Evolutionary conservation across 2,888 invertebrate genomes (phyloP).

Genomic region (Aromia moschata): DNA sequence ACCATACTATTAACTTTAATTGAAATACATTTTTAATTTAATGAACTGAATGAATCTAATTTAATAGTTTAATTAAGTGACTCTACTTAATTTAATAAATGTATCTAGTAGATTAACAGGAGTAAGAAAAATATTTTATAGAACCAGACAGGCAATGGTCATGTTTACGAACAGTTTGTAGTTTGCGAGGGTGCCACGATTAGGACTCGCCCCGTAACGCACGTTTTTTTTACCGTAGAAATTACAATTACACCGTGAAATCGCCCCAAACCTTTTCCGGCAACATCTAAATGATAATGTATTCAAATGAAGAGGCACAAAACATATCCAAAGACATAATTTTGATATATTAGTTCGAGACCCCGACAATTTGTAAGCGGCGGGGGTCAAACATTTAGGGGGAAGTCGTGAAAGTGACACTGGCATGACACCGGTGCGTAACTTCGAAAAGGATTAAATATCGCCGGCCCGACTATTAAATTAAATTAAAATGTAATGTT

Average conservation of each 20-base stretch:
- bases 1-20: too few species aligned
- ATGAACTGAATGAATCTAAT: too few species aligned
- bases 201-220: too few species aligned
- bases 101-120: too few species aligned
- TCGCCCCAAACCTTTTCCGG: background rate
- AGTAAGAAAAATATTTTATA: too few species aligned
- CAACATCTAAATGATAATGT: background rate
- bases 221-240: too few species aligned
- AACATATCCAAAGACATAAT: constrained; percentile 44
- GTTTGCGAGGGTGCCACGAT: too few species aligned
- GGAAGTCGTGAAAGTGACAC: constrained; percentile 53
- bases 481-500: constrained; percentile 61
- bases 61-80: too few species aligned
- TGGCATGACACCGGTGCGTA: constrained; percentile 51
- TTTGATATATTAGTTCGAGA: constrained; percentile 59
- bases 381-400: constrained; percentile 52
- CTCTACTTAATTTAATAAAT: too few species aligned
- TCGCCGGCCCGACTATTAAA: constrained; percentile 55
- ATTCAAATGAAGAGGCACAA: constrained; percentile 23
- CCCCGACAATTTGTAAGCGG: constrained; percentile 60
- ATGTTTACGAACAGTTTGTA: too few species aligned
- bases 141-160: too few species aligned
- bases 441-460: constrained; percentile 56
- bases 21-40: too few species aligned
- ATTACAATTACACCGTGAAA: background rate